A percentile compares a stretch with the other conserved stretches of the same genome.
Conservation (phyloP, 2,113 vertebrate genomes). For the Trochalopteron elliotii region DNA sequence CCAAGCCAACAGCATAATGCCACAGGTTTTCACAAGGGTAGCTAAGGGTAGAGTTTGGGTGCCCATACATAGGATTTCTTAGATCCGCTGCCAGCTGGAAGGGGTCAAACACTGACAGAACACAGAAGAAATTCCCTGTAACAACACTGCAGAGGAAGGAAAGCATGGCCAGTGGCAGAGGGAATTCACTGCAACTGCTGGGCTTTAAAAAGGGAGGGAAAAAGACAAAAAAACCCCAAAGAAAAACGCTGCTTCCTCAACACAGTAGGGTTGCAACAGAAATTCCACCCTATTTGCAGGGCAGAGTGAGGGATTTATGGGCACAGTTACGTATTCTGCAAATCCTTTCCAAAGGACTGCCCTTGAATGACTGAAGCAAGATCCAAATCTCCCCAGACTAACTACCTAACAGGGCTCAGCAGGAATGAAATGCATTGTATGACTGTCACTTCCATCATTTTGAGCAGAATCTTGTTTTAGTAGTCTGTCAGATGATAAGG, state of each 20-base stretch:
- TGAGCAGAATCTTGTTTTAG: constrained; percentile 51
- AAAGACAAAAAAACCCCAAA: neutral
- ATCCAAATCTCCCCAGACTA: neutral
- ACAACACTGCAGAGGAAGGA: neutral
- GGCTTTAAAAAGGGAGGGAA: neutral
- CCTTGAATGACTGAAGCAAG: neutral
- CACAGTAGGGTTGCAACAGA: neutral
- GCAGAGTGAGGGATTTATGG: neutral
- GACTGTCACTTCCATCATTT: constrained; percentile 23
- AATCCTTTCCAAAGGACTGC: constrained; percentile 3
- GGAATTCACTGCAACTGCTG: neutral
- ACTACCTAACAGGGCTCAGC: neutral
- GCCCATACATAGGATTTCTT: neutral
- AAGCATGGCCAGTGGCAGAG: neutral
- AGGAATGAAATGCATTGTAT: constrained; percentile 27
- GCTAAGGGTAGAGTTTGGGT: neutral
- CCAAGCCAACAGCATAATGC: neutral
- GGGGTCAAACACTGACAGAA: neutral
- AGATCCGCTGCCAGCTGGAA: neutral
- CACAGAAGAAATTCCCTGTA: neutral
- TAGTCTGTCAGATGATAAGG: constrained; percentile 56
- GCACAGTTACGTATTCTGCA: neutral
- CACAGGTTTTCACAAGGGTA: neutral
- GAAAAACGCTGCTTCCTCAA: neutral
- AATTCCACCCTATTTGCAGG: neutral